These are phyloP conservation scores for Listronotus oregonensis DNA, from an alignment of 1,140 invertebrate species.

Conservation along the genomic window DNA sequence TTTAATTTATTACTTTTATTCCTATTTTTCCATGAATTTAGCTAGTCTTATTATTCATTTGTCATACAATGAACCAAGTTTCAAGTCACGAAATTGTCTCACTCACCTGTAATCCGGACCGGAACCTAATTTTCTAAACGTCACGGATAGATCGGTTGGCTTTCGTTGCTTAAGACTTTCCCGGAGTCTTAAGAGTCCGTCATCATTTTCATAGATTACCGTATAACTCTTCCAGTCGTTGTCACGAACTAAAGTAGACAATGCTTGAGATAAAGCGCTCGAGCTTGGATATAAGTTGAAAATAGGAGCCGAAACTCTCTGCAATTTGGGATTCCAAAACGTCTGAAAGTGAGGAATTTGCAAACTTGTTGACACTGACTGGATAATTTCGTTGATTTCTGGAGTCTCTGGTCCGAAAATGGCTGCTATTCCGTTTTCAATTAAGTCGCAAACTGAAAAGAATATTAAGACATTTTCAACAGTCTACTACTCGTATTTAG, in stretches of 20 bases:
- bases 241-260: conserved; percentile 72
- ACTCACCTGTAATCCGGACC: conserved; percentile 65
- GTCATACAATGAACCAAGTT: too few relatives aligned
- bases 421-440: conserved; percentile 70
- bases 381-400: conserved; percentile 67
- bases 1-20: too few relatives aligned
- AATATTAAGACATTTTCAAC: too few relatives aligned
- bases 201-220: conserved; percentile 81
- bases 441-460: conserved; percentile 61
- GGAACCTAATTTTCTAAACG: conserved; percentile 64
- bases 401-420: conserved; percentile 77
- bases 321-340: conserved; percentile 65
- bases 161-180: conserved; percentile 74
- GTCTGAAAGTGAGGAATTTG: conserved; percentile 76
- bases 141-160: conserved; percentile 62
- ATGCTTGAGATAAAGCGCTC: conserved; percentile 69
- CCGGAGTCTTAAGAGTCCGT: conserved; percentile 79
- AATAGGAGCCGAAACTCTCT: conserved; percentile 45
- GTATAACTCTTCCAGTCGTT: conserved; percentile 81
- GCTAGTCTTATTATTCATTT: too few relatives aligned
- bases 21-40: too few relatives aligned
- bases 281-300: conserved; percentile 79
- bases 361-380: conserved; percentile 71
- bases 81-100: background rate
- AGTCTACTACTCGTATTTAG: too few relatives aligned